phyloP scores from a whole-genome alignment of 2,888 invertebrate genomes.

The Iselma pallidipennis region DNA sequence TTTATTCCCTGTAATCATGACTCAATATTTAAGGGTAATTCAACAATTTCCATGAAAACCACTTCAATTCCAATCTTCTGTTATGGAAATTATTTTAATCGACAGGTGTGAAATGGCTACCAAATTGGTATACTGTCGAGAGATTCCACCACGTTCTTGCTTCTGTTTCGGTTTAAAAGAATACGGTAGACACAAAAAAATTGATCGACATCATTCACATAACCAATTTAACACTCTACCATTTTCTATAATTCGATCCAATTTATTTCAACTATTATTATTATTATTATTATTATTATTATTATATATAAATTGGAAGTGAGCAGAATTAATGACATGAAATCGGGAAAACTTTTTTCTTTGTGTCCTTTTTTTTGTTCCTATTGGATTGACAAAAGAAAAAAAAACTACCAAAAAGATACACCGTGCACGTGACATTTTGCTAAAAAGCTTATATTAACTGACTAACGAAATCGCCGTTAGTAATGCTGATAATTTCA shows the following conservation, averaged over 20 bases:
- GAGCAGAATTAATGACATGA: neutral
- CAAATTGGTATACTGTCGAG: neutral
- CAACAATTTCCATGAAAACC: neutral
- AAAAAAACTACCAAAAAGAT: slow-evolving; percentile 13
- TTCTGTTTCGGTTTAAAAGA: neutral
- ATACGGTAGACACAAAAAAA: too few relatives aligned
- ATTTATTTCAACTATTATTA: neutral
- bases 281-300: neutral
- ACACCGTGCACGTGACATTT: slow-evolving; percentile 26
- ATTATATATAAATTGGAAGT: neutral
- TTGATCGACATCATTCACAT: neutral
- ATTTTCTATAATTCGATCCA: slow-evolving; percentile 1
- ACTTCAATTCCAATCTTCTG: neutral
- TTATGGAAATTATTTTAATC: slow-evolving; percentile 21
- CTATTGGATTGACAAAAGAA: neutral
- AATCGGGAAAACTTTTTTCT: neutral
- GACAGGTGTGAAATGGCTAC: slow-evolving; percentile 25
- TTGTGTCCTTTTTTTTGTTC: too few relatives aligned
- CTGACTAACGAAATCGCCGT: slow-evolving; percentile 28
- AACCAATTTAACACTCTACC: neutral
- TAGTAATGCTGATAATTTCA: slow-evolving; percentile 34
- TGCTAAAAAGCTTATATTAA: slow-evolving; percentile 20
- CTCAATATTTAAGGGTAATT: too few relatives aligned
- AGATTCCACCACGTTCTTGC: neutral
- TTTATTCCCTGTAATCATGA: too few relatives aligned